Percentiles rank a stretch among this genome's conserved stretches.
Evolutionary conservation across 2,888 invertebrate genomes (phyloP).

Genomic region (Patella depressa): DNA sequence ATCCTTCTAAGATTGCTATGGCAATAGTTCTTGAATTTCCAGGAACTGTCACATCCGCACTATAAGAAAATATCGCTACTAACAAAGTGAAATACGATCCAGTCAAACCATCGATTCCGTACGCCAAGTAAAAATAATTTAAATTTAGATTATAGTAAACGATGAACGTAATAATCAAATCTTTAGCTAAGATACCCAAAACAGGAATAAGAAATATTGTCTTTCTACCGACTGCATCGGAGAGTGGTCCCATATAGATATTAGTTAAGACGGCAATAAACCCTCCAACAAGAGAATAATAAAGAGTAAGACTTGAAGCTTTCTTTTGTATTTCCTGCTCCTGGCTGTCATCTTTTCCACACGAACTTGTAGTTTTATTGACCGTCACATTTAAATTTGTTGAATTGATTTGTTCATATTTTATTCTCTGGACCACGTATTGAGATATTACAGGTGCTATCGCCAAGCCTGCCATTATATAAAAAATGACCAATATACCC

Average conservation of each 20-base stretch:
- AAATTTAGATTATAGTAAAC: constrained; percentile 15
- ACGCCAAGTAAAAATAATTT: constrained; percentile 30
- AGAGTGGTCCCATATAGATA: neutral
- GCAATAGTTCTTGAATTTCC: constrained; percentile 38
- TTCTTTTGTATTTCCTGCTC: neutral
- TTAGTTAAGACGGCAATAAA: neutral
- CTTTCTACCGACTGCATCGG: neutral
- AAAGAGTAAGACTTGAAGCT: neutral
- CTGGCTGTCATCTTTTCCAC: no score
- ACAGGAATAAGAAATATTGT: neutral
- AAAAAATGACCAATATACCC: neutral
- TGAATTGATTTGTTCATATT: no score
- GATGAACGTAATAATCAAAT: neutral
- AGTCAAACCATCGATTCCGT: constrained; percentile 38
- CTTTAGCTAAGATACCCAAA: neutral
- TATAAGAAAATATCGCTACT: constrained; percentile 32
- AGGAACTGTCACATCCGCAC: constrained; percentile 39
- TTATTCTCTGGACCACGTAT: neutral
- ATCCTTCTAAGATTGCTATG: constrained; percentile 35
- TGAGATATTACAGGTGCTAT: neutral
- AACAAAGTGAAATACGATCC: constrained; percentile 37
- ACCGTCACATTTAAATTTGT: no score
- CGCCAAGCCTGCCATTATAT: neutral
- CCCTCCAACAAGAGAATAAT: neutral
- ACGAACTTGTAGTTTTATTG: no score